Evolutionary conservation across 2,888 invertebrate genomes (phyloP).

Genomic region (Lepidonotus clava): DNA sequence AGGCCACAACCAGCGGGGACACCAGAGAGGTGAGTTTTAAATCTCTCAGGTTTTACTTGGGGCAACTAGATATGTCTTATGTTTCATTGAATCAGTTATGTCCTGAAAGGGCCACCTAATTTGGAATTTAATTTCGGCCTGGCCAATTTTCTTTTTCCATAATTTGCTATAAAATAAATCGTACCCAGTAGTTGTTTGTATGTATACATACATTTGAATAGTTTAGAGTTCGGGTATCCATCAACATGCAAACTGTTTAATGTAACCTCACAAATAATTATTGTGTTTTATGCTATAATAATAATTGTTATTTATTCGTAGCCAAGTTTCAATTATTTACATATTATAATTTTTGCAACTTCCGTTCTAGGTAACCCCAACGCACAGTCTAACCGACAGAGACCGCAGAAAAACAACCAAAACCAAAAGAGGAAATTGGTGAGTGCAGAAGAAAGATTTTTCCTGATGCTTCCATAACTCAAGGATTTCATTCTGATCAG

Average conservation of each 20-base stretch:
- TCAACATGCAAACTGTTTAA: neutral
- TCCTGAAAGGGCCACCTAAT: neutral
- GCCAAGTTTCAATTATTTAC: neutral
- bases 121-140: neutral
- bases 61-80: neutral
- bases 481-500: neutral
- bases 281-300: neutral
- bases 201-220: neutral
- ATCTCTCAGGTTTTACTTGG: neutral
- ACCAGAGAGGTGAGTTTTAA: neutral
- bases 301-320: neutral
- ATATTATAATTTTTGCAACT: neutral
- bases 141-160: neutral
- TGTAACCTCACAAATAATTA: neutral
- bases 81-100: neutral
- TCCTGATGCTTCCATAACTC: neutral
- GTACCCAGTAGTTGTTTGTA: neutral
- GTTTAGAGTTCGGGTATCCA: neutral
- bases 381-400: neutral
- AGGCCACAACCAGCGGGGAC: neutral
- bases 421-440: neutral
- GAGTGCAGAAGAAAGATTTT: neutral
- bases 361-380: neutral
- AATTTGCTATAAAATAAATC: neutral
- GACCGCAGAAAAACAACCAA: neutral